Percentiles rank a stretch among this genome's conserved stretches.
phyloP scores from a whole-genome alignment of 2,113 vertebrate genomes.

The Cettia cetti region DNA sequence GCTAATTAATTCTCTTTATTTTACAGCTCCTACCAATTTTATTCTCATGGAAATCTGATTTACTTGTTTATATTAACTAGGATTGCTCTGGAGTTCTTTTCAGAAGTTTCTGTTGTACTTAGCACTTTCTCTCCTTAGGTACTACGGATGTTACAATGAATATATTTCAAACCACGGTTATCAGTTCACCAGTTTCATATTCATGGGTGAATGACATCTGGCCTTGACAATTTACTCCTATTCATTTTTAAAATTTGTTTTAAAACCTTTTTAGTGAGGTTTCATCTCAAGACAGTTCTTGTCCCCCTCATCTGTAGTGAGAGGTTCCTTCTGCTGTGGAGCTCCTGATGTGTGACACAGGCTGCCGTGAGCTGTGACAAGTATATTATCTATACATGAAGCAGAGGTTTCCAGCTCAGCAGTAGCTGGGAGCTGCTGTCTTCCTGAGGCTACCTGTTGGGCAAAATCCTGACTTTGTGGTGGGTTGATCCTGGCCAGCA shows the following conservation, averaged over 20 bases:
- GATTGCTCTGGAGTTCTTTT: neutral
- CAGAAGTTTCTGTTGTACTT: neutral
- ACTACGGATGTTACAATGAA: neutral
- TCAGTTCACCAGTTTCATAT: conserved; percentile 27
- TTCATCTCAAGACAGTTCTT: conserved; percentile 12
- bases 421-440: neutral
- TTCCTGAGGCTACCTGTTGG: neutral
- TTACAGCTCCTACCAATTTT: neutral
- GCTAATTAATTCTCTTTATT: conserved; percentile 44
- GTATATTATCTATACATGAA: neutral
- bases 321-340: neutral
- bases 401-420: neutral
- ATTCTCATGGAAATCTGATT: conserved; percentile 10
- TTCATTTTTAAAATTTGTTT: conserved; percentile 29
- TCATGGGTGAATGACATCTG: conserved; percentile 25
- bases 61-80: neutral
- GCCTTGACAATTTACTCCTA: conserved; percentile 20
- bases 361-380: conserved; percentile 22
- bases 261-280: conserved; percentile 27
- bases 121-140: neutral
- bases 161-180: neutral
- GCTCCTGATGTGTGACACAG: conserved; percentile 35
- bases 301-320: neutral
- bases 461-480: neutral
- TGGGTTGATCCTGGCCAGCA: neutral